Evolutionary conservation across 2,888 invertebrate genomes (phyloP), one percentile per base, ranked within the genome.

Genomic region (Pegoplata infirma): DNA sequence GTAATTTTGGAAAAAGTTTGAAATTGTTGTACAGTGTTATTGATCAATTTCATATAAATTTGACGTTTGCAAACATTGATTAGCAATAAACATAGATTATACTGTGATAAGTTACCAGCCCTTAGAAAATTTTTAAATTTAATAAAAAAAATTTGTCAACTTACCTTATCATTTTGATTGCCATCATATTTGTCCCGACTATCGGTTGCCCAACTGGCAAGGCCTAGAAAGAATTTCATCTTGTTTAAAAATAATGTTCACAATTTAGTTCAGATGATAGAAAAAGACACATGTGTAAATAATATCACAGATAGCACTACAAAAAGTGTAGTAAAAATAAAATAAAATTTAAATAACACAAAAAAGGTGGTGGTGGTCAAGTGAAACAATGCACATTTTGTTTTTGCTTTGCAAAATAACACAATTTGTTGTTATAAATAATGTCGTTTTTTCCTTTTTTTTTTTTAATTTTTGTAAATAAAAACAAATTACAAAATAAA

Each of bases 161-260:
- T 87, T 84, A 89, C 90, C 89, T 90, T 90, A 84, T 90, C 90
- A 73, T 88, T 83, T 82, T 87, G 82, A 84, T 86, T 88, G 83
- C 86, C 86, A 84, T 90, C 90, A 78, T 85, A 83, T 83, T 86
- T 87, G 61, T 85, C 83, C 80, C 88, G 88, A 81, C 82, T 90
- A 74, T 88, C 88, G 55, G 87, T 87, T 80, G 86, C 84, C 90
- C 90, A 90, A 84, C 87, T 89, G 81, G 87, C 86, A 83, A 89
- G 84, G 84, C 90, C 90, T 90, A 86, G 74, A 85, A 86, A 76
- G 80, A 85, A 85, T 84, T 83, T 86, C 84, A 85, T 84, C 80
- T 73, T 75, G 73, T 78, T 81, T 80, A 71, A 36, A 76, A 49
- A 79, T 67, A 63, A 64, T 46, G 36, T 66, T 69, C 59, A 67